Evolutionary conservation across 2,113 vertebrate genomes (phyloP).

Genomic region (Albula goreensis): DNA sequence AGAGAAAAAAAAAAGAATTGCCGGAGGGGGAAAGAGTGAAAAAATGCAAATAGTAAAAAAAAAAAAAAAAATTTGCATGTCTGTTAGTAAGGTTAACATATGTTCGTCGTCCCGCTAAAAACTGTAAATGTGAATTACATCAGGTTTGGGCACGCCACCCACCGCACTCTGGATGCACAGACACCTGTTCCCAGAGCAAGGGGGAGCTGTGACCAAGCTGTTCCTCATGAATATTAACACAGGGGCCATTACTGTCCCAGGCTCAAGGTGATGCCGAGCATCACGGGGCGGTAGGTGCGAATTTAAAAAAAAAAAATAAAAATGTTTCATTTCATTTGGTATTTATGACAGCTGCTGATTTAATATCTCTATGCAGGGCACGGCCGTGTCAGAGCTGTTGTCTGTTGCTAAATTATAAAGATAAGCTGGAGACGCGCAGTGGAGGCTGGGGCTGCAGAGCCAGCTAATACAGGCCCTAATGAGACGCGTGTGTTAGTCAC

Average conservation of each 20-base stretch:
- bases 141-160: conserved; percentile 18
- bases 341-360: conserved; percentile 44
- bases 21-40: too few relatives aligned
- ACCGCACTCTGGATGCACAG: conserved; percentile 34
- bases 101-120: conserved; percentile 43
- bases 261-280: conserved; percentile 34
- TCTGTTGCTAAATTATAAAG: background rate
- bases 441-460: too few relatives aligned
- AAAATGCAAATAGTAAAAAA: background rate
- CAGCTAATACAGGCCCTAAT: too few relatives aligned
- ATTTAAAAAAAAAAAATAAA: background rate
- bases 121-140: conserved; percentile 47
- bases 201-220: conserved; percentile 54
- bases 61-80: conserved; percentile 31
- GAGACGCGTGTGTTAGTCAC: too few relatives aligned
- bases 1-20: background rate
- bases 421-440: background rate
- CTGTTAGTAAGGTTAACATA: conserved; percentile 44
- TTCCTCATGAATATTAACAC: conserved; percentile 58
- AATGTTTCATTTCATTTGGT: conserved; percentile 41
- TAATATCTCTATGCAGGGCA: conserved; percentile 35
- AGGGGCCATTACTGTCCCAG: conserved; percentile 39
- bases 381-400: conserved; percentile 18
- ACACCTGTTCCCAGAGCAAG: conserved; percentile 62
- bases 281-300: background rate